phyloP scores from a whole-genome alignment of 1,140 invertebrate genomes.

The Drosophila parabipectinata region DNA sequence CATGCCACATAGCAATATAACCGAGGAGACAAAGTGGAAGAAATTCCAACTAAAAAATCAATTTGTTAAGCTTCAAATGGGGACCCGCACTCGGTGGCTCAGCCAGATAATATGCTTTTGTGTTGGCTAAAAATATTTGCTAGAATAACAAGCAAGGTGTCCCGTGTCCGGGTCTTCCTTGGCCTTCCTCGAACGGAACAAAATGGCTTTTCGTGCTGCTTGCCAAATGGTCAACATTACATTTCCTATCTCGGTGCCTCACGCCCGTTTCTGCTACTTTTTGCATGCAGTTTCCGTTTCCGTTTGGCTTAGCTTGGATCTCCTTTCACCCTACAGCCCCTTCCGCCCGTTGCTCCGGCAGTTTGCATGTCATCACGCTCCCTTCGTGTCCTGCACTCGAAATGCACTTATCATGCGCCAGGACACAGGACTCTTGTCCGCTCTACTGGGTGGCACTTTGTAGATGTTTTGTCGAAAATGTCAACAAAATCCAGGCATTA shows the following conservation, averaged over 20 bases:
- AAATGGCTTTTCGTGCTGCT: slow-evolving; percentile 75
- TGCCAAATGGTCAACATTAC: slow-evolving; percentile 79
- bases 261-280: slow-evolving; percentile 8
- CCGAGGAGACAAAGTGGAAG: slow-evolving; percentile 12
- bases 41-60: slow-evolving; percentile 56
- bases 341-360: slow-evolving; percentile 16
- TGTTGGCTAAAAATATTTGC: slow-evolving; percentile 57
- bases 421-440: slow-evolving; percentile 33
- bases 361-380: slow-evolving; percentile 77
- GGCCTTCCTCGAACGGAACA: slow-evolving; percentile 20
- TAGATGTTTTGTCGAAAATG: slow-evolving; percentile 80
- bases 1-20: slow-evolving; percentile 45
- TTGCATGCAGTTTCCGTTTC: slow-evolving; percentile 74
- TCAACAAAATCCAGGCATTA: slow-evolving; percentile 71
- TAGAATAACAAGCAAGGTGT: slow-evolving; percentile 66
- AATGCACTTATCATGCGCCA: slow-evolving; percentile 68
- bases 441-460: slow-evolving; percentile 53
- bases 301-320: slow-evolving; percentile 66
- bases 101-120: slow-evolving; percentile 52
- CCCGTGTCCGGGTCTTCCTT: slow-evolving; percentile 6
- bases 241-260: slow-evolving; percentile 30
- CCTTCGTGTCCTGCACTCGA: slow-evolving; percentile 70
- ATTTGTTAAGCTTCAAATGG: slow-evolving; percentile 68
- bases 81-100: slow-evolving; percentile 6
- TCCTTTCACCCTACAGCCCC: not conserved